Evolutionary conservation across 2,113 vertebrate species (phyloP).

Genomic region (Cheilinus undulatus): DNA sequence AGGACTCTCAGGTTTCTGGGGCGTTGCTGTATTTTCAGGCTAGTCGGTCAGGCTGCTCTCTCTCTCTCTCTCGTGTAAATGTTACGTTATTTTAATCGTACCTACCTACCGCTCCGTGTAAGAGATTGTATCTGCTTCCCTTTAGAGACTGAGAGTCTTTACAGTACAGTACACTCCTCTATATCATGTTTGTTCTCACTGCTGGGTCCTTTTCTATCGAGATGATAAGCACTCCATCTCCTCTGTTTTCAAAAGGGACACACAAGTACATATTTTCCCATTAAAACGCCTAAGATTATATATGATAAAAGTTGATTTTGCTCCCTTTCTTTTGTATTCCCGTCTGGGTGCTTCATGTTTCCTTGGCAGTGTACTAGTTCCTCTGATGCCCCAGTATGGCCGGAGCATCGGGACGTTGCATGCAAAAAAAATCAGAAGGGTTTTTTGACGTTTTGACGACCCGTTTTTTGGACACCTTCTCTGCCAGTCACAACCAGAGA

Average conservation of each 20-base stretch:
- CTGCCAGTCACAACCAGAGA: slow-evolving; percentile 53
- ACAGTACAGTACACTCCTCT: slow-evolving; percentile 36
- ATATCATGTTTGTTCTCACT: slow-evolving; percentile 7
- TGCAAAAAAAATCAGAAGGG: slow-evolving; percentile 58
- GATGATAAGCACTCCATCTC: slow-evolving; percentile 29
- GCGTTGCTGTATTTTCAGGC: slow-evolving; percentile 46
- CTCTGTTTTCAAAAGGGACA: slow-evolving; percentile 63
- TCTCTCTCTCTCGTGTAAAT: slow-evolving; percentile 48
- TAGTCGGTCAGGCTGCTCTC: slow-evolving; percentile 38
- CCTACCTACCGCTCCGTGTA: slow-evolving; percentile 12
- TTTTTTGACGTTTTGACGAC: slow-evolving; percentile 13
- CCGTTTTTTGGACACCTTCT: slow-evolving; percentile 43
- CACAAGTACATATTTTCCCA: slow-evolving; percentile 44
- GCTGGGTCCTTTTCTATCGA: slow-evolving; percentile 28
- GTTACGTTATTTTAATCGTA: slow-evolving; percentile 36
- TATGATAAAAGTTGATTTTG: slow-evolving; percentile 56
- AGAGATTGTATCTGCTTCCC: slow-evolving; percentile 52
- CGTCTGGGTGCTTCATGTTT: slow-evolving; percentile 59
- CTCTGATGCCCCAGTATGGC: slow-evolving; percentile 73
- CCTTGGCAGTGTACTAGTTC: slow-evolving; percentile 64
- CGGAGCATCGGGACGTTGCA: slow-evolving; percentile 73
- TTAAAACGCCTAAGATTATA: slow-evolving; percentile 23
- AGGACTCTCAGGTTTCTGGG: slow-evolving; percentile 51
- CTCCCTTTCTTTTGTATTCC: slow-evolving; percentile 46
- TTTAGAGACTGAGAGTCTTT: slow-evolving; percentile 32